Base-by-base conservation (phyloP, 2,797 vertebrate genomes). In the Siniperca undulata region DNA sequence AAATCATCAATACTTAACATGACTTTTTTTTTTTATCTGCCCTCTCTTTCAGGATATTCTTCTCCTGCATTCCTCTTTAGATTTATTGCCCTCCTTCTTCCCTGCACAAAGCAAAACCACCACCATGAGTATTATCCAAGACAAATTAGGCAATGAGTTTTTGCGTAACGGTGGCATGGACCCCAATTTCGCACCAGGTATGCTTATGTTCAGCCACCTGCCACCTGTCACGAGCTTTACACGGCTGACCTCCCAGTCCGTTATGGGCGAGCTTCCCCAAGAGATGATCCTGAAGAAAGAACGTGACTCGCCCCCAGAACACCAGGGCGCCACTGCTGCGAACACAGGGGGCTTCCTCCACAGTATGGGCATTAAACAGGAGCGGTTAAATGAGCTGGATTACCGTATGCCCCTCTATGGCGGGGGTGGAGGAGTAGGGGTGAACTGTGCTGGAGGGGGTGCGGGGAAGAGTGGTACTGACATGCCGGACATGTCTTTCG, bases 281-380 rank as follows among this genome's bases (percentile, higher is more conserved):
- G 98, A 99, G 95, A 96, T 98, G 97, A 97, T 98, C 94, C 96
- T 99, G 83, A 99, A 99, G 94, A 99, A 99, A 91, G 98, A 99
- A 92, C 96, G 97, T 0, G 95, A 97, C 94, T 98, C 97, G 69
- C 96, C 96, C 1, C 96, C 96, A 12, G 95, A 95, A 44, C 95
- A 95, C 81, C 94, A 94, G 56, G 92, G 90, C 2, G 16, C 67
- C 46, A 7, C 73, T 6, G 61, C 69, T 56, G 74, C 22, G 8
- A 93, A 90, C 81, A 78, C 92, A 0, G 94, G 94, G n/a, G 89
- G 95, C 80, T 96, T 96, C 92, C 95, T 96, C 50, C 96, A 97
- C 81, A 95, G 95, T 88, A 96, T 99, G 91, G 98, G 97, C 94
- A 98, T 99, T 93, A 99, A 99, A 86, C 98, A 99, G 88, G 98